Evolutionary conservation across 2,888 invertebrate species (phyloP), one percentile per base, ranked within the genome.

Genomic region (Agrochola lychnidis): DNA sequence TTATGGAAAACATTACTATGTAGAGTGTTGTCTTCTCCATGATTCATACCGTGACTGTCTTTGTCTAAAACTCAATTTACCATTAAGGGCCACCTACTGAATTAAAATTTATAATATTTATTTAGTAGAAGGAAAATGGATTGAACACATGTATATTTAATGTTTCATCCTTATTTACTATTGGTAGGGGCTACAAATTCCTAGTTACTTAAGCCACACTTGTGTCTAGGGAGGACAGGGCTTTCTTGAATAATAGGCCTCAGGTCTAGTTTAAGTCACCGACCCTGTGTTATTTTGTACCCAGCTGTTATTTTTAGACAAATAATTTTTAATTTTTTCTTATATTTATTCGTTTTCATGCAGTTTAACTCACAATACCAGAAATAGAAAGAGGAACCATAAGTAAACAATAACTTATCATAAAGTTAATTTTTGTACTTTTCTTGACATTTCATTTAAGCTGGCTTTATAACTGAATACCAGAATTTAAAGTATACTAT

Each of bases 91-190:
- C 5, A 25, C 10, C 1, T 19, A 48, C 4, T 36, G 14, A 25
- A 70, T 25, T 14, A 51, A n/a, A 53, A 42, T 53, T 42, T 14
- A 73, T 56, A 45, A 25, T 48, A 57, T 75, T 53, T 40, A 25
- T 25, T 22, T 42, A 59, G 45, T 53, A 36, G 1, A 16, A 53
- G 72, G 72, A 53, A 71, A 76, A 70, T 25, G 19, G 4, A 45
- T 9, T 36, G 12, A 42, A 45, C 25, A 30, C 4, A 25, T 9
- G 6, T 51, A 36, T 45, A 62, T 12, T 36, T 14, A 7, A 57
- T 10, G 2, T 57, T 77, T 48, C 7, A 42, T 79, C 19, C 56
- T 30, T 76, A 79, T 57, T 76, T 79, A 70, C 19, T 40, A 57
- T 14, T 57, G 25, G 57, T 16, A 51, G 7, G 22, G 7, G 14